Base-by-base conservation (phyloP, 2,888 invertebrate species). In the Holacanthella duospinosa region DNA sequence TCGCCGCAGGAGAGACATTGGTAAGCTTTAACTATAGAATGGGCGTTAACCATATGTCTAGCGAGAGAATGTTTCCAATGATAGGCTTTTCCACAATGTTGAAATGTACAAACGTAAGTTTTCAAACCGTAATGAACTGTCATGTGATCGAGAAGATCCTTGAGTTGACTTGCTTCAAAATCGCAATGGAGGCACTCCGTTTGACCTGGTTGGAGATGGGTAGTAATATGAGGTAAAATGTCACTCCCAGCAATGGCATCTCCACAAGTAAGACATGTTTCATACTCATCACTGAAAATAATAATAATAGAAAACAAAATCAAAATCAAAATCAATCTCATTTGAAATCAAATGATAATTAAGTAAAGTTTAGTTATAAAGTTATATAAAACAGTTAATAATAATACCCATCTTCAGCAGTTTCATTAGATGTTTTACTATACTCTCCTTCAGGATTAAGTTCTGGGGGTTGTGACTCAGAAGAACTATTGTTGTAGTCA, bases 61-160 rank as follows among this genome's bases (percentile, higher is more conserved):
- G 48, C 48, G 21, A 48, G 48, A 4, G 48, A 48, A 21, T 48
- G 48, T 21, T 48, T 48, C 48, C 48, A 48, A 21, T 48, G 48
- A 21, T 48, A 48, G 4, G 48, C 48, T 21, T 48, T 48, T 48
- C 48, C 48, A 48, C 48, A 48, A 21, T 21, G 4, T 21, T 9
- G 19, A 48, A 48, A 9, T 21, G 12, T 48, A 21, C 48, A 48
- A 9, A 21, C 48, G 48, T 48, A 48, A 48, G 48, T n/a, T 21
- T 48, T 48, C 21, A 48, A 48, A 48, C 48, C 48, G n/a, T 48
- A 48, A 21, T 48, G 48, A n/a, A 48, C 48, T 48, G 48, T 48
- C 48, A 48, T 48, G 48, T 48, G 48, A 21, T 48, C 48, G 16
- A 48, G 12, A 21, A 48, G 48, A 48, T 48, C 48, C 48, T 48